Conservation (phyloP, 2,888 invertebrate genomes). For the Acrocyrtus sp. region DNA sequence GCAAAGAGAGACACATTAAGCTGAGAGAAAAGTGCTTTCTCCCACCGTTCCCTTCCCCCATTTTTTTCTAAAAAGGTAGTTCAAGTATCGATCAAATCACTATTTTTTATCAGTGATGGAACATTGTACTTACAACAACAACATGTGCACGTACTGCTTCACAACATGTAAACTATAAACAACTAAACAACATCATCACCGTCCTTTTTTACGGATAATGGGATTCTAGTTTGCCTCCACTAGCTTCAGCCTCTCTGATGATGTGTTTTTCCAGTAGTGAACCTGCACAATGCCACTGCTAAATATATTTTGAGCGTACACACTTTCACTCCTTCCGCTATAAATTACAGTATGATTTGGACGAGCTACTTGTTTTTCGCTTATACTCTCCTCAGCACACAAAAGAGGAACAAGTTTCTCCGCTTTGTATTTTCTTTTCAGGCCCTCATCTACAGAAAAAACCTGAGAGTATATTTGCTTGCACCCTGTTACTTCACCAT, state of each 20-base stretch:
- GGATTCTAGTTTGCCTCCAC: neutral
- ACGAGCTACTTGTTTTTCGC: neutral
- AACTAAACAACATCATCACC: no score
- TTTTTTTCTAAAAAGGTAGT: constrained; percentile 23
- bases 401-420: neutral
- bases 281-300: neutral
- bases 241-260: neutral
- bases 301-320: neutral
- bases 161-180: neutral
- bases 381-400: neutral
- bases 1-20: neutral
- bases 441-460: neutral
- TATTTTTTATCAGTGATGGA: constrained; percentile 16
- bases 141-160: no score
- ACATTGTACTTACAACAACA: neutral
- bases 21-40: neutral
- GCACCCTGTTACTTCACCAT: neutral
- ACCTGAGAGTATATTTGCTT: neutral
- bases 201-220: constrained; percentile 1
- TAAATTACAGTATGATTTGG: neutral
- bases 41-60: neutral
- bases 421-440: neutral
- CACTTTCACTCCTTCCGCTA: neutral
- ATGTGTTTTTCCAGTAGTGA: neutral
- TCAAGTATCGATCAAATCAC: constrained; percentile 37